Conservation (phyloP, 2,113 vertebrate species). For the Corydoras maculifer region DNA sequence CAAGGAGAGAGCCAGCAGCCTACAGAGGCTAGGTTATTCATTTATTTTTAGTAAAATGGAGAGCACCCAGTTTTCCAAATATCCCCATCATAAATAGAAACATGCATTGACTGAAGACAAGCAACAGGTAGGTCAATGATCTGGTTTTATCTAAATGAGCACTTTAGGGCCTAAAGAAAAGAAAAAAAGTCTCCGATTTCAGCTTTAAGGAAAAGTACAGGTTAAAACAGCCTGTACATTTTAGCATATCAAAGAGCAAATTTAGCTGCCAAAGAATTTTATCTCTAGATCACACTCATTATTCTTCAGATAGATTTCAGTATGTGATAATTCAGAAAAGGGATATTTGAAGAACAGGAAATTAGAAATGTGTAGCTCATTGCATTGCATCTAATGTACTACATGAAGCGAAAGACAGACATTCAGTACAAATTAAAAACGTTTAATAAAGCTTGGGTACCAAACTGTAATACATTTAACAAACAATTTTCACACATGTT, state of each 20-base stretch:
- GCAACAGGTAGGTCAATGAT: neutral
- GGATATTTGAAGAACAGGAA: conserved; percentile 88
- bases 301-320: too few relatives aligned
- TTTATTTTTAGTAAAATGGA: conserved; percentile 85
- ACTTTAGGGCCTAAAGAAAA: too few relatives aligned
- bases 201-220: neutral
- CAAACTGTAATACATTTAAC: conserved; percentile 91
- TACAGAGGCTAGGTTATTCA: conserved; percentile 83
- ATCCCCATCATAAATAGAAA: conserved; percentile 66
- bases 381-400: conserved; percentile 66
- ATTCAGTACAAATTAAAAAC: conserved; percentile 93
- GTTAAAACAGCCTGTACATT: neutral
- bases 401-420: conserved; percentile 96
- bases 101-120: conserved; percentile 1
- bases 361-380: conserved; percentile 69
- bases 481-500: conserved; percentile 73
- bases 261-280: too few relatives aligned
- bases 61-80: conserved; percentile 89
- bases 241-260: too few relatives aligned
- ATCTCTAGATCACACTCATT: too few relatives aligned
- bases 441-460: conserved; percentile 95
- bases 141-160: neutral
- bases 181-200: neutral
- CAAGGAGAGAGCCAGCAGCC: conserved; percentile 85
- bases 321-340: conserved; percentile 47